These are phyloP conservation scores for Spheniscus humboldti DNA, from an alignment of 2,797 vertebrate genomes.

Conservation along the genomic window DNA sequence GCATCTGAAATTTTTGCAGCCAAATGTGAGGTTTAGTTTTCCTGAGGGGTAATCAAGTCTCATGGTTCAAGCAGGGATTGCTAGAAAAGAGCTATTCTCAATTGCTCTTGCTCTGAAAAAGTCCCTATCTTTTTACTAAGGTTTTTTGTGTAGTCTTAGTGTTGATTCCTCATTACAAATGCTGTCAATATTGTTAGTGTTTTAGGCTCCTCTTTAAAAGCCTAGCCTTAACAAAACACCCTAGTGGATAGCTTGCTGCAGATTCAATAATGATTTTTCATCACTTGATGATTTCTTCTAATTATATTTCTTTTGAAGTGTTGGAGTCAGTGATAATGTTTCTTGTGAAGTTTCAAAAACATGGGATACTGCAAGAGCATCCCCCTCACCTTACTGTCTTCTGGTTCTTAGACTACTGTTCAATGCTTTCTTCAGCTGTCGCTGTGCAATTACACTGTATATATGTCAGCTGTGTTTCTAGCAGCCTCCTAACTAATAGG, in stretches of 20 bases:
- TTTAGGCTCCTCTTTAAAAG: background rate
- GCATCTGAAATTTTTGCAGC: background rate
- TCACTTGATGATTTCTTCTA: conserved; percentile 3
- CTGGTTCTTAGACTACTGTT: background rate
- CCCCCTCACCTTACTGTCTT: background rate
- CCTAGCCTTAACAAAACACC: background rate
- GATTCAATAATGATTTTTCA: background rate
- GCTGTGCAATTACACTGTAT: background rate
- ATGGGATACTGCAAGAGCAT: background rate
- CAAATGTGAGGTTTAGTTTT: background rate
- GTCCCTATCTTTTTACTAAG: background rate
- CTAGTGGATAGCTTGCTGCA: background rate
- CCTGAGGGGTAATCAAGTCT: background rate
- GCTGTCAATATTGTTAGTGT: background rate
- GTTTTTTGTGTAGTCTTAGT: background rate
- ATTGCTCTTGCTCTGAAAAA: background rate
- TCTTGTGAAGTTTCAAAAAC: conserved; percentile 13
- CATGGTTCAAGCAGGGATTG: background rate
- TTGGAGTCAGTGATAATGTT: background rate
- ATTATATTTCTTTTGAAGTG: conserved; percentile 10
- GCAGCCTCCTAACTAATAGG: background rate
- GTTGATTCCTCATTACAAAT: background rate
- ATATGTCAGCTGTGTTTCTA: background rate
- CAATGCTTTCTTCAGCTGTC: background rate
- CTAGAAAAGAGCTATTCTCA: background rate